phyloP scores from a whole-genome alignment of 1,140 invertebrate genomes.

The Bombus haemorrhoidalis region DNA sequence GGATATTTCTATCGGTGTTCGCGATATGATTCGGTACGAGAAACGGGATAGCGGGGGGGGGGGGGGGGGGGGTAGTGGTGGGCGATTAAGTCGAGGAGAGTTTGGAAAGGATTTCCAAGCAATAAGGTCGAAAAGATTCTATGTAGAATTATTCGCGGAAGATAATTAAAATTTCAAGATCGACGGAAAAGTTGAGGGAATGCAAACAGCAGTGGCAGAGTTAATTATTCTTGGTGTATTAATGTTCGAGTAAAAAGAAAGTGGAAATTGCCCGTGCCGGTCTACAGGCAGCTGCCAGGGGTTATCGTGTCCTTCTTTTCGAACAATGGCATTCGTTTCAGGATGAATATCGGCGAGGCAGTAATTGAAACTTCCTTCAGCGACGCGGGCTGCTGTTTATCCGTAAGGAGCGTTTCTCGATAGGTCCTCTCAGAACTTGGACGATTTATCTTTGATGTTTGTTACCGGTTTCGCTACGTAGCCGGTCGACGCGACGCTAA shows the following conservation, averaged over 20 bases:
- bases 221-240: neutral
- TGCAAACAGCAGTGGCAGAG: neutral
- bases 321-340: constrained; percentile 5
- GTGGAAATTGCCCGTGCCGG: neutral
- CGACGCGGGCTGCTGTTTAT: constrained; percentile 52
- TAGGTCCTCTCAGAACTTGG: constrained; percentile 62
- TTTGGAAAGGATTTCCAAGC: neutral
- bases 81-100: neutral
- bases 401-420: constrained; percentile 50
- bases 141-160: neutral
- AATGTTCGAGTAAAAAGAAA: neutral
- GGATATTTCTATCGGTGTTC: neutral
- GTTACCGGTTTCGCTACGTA: constrained; percentile 53
- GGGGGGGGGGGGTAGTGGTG: no score
- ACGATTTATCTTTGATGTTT: constrained; percentile 75
- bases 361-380: constrained; percentile 47
- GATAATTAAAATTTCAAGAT: constrained; percentile 8
- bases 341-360: neutral
- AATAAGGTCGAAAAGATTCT: neutral
- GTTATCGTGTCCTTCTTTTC: neutral
- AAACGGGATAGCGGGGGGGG: neutral
- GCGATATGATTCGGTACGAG: neutral
- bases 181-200: neutral
- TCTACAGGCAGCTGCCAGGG: neutral
- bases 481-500: constrained; percentile 28